phyloP scores from a whole-genome alignment of 2,888 invertebrate species.

The Andrena bicolor region DNA sequence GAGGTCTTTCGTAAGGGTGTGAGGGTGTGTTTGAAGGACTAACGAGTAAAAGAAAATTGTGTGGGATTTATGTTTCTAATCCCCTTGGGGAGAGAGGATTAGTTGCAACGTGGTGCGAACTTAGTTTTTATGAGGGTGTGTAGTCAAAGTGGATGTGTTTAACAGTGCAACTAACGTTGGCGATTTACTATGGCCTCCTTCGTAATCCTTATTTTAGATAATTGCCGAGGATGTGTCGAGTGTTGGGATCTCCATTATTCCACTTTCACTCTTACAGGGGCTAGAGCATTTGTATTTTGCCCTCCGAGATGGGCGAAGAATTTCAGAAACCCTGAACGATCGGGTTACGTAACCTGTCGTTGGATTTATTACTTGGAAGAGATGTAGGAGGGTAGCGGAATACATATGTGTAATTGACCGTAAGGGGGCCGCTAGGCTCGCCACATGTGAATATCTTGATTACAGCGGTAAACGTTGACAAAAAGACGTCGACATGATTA shows the following conservation, averaged over 20 bases:
- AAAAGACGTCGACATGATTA: conserved; percentile 46
- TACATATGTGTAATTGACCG: conserved; percentile 49
- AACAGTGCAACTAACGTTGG: neutral
- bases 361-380: neutral
- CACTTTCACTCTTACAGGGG: no score
- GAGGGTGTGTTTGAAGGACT: neutral
- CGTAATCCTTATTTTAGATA: conserved; percentile 6
- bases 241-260: neutral
- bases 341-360: conserved; percentile 23
- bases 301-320: no score
- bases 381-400: neutral
- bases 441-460: conserved; percentile 50
- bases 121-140: neutral
- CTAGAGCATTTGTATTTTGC: no score
- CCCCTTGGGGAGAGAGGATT: neutral
- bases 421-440: conserved; percentile 27
- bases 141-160: neutral
- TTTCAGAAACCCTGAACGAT: neutral
- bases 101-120: neutral
- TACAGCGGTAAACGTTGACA: conserved; percentile 41
- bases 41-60: neutral
- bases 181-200: neutral
- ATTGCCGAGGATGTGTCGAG: neutral
- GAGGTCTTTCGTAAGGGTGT: neutral
- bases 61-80: neutral